Evolutionary conservation across 1,140 invertebrate species (phyloP), one percentile per base, ranked within the genome.

Genomic region (Neodiprion lecontei): DNA sequence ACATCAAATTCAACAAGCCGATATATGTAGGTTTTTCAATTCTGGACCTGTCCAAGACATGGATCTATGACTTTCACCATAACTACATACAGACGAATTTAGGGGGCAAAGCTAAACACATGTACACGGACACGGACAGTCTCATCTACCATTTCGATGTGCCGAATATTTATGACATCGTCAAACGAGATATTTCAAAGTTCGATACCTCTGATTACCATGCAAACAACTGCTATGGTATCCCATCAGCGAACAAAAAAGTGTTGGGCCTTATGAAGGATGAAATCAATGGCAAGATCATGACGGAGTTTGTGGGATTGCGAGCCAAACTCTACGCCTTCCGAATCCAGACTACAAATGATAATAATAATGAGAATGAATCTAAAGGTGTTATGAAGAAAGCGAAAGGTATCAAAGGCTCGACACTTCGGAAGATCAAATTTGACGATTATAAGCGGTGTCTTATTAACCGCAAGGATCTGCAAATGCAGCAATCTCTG

Each of bases 11-110:
- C 17, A 70, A 80, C 72, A 80, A 79, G 70, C 78, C 80, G 0
- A 74, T 79, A 1, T 75, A 75, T 50, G 65, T 50, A 2, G 79
- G 79, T n/a, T 66, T 77, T n/a, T 69, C 47, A 12, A 71, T 77
- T 47, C 70, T 81, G 1, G 80, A 80, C 48, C 9, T 78, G 7
- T 28, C 50, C 7, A 80, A 81, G 75, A 48, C 9, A 5, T 17
- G 61, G 7, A 86, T 82, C 76, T 84, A 80, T 80, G 79, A 81
- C 81, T 88, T 81, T 53, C 78, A 81, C 70, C 86, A 82, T 79
- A 73, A 79, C 67, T 80, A 78, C 68, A 78, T 82, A 28, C 80
- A 76, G 73, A 53, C 67, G 47, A 80, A 73, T 21, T 82, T 67
- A 40, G 14, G 61, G 48, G 61, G 75, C 47, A 1, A 1, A 2